These are phyloP conservation scores for Balanococcus diminutus DNA, from an alignment of 2,888 invertebrate genomes.

Conservation along the genomic window DNA sequence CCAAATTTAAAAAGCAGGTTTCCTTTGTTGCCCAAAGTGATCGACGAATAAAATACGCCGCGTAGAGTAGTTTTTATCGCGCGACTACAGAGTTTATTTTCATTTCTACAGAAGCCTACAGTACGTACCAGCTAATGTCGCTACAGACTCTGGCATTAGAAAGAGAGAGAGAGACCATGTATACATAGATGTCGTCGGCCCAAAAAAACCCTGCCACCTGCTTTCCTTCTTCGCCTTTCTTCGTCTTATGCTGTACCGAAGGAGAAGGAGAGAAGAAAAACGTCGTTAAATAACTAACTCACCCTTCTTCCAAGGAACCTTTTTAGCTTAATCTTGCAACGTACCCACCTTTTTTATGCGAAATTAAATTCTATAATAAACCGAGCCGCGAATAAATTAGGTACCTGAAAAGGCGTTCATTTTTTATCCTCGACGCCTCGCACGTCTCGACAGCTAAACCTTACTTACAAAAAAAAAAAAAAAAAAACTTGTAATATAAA, in stretches of 20 bases:
- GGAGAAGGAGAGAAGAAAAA: neutral
- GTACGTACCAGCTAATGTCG: constrained; percentile 20
- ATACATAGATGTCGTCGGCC: neutral
- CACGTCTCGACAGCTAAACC: neutral
- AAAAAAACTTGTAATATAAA: constrained; percentile 33
- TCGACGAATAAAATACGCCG: constrained; percentile 23
- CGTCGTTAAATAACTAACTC: constrained; percentile 53
- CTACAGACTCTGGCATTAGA: neutral
- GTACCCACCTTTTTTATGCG: constrained; percentile 29
- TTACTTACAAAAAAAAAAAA: too few species aligned
- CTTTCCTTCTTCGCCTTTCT: constrained; percentile 28
- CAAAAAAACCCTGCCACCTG: constrained; percentile 42
- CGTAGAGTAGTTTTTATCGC: constrained; percentile 23
- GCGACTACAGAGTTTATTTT: constrained; percentile 29
- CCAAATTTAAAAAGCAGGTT: constrained; percentile 55
- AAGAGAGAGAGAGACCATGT: neutral
- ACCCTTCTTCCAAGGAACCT: neutral
- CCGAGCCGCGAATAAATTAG: constrained; percentile 52
- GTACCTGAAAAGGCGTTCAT: constrained; percentile 31
- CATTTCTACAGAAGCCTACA: neutral
- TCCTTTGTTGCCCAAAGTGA: constrained; percentile 42
- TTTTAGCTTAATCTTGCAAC: constrained; percentile 40
- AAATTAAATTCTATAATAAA: constrained; percentile 53
- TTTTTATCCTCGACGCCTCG: constrained; percentile 15
- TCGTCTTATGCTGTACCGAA: neutral